Conservation (phyloP, 2,797 vertebrate genomes). For the Acrocephalus scirpaceus region DNA sequence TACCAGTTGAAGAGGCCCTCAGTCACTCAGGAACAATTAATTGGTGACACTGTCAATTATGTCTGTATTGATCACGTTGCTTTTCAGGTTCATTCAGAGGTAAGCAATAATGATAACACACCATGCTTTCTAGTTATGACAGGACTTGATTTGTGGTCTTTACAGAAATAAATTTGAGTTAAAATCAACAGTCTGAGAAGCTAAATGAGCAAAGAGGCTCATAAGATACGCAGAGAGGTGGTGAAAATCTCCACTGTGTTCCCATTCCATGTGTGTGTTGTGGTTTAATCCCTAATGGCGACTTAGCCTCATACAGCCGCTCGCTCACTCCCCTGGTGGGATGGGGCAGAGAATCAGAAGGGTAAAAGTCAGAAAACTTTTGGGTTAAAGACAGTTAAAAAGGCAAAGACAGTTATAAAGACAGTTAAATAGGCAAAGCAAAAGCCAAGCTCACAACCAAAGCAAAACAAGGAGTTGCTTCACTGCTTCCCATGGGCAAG, state of each 20-base stretch:
- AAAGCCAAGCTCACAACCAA: background rate
- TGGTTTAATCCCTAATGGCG: background rate
- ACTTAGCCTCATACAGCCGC: background rate
- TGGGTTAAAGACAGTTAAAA: background rate
- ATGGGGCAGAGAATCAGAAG: background rate
- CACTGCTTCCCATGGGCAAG: background rate
- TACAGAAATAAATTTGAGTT: background rate
- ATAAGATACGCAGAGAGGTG: background rate
- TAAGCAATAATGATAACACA: background rate
- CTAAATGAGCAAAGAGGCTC: background rate
- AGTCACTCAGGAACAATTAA: background rate
- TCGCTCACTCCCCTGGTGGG: accelerated
- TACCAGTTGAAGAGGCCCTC: background rate
- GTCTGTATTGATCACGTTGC: slow-evolving; percentile 5
- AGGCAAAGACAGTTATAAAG: background rate
- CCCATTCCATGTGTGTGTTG: background rate
- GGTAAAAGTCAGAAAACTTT: background rate
- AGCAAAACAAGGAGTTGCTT: background rate
- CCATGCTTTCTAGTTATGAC: background rate
- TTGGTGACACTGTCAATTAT: slow-evolving; percentile 21
- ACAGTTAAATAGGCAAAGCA: background rate
- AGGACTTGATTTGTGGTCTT: slow-evolving; percentile 12
- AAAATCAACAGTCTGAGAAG: background rate
- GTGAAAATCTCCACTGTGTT: background rate
- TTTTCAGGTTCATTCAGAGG: slow-evolving; percentile 15